Evolutionary conservation across 2,888 invertebrate species (phyloP).

Genomic region (Caenorhabditis afra): DNA sequence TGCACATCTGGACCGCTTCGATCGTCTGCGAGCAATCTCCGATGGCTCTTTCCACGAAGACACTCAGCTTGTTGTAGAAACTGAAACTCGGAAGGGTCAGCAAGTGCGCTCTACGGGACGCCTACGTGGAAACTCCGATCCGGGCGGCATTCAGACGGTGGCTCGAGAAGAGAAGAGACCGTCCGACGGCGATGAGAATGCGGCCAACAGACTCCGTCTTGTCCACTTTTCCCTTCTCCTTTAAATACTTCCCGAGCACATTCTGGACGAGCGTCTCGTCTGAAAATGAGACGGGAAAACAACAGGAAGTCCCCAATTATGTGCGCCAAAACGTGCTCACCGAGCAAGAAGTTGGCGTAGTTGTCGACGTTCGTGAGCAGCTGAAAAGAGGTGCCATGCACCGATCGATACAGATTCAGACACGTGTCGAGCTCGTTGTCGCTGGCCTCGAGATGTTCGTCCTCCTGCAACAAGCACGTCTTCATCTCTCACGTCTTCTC

Average conservation of each 20-base stretch:
- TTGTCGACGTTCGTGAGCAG: slow-evolving; percentile 82
- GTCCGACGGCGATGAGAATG: slow-evolving; percentile 63
- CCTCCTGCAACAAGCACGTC: slow-evolving; percentile 84
- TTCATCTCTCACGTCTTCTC: background rate
- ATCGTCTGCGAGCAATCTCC: slow-evolving; percentile 93
- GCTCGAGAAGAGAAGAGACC: slow-evolving; percentile 65
- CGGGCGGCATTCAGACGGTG: slow-evolving; percentile 64
- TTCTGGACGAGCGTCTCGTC: slow-evolving; percentile 96
- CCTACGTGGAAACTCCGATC: slow-evolving; percentile 54
- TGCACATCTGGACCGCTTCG: slow-evolving; percentile 89
- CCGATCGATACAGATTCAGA: slow-evolving; percentile 85
- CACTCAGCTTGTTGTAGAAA: slow-evolving; percentile 92
- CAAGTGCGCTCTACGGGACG: background rate
- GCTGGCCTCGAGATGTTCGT: slow-evolving; percentile 95
- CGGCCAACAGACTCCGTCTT: slow-evolving; percentile 85
- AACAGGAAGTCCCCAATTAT: too few relatives aligned
- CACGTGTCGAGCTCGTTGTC: slow-evolving; percentile 97
- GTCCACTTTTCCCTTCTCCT: slow-evolving; percentile 92
- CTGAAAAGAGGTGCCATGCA: slow-evolving; percentile 82
- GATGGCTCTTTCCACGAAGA: slow-evolving; percentile 94
- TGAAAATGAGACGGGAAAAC: too few relatives aligned
- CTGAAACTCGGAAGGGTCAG: slow-evolving; percentile 40
- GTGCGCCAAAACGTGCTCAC: too few relatives aligned
- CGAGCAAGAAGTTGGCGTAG: slow-evolving; percentile 90
- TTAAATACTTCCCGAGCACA: slow-evolving; percentile 92